Evolutionary conservation across 2,113 vertebrate species (phyloP).

Genomic region (Gobio gobio): DNA sequence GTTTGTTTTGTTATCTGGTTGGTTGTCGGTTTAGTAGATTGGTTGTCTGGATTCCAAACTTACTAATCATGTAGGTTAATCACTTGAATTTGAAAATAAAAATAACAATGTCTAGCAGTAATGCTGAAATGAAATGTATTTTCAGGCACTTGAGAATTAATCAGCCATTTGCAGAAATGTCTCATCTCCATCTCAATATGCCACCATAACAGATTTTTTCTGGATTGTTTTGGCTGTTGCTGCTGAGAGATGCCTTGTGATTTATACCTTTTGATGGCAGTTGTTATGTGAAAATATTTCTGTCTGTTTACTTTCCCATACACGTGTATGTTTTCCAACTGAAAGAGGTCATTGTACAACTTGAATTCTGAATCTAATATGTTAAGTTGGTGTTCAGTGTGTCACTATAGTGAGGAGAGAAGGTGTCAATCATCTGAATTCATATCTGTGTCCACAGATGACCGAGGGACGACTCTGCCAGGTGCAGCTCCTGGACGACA

Average conservation of each 20-base stretch:
- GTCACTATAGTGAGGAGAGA: background rate
- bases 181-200: background rate
- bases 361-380: background rate
- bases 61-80: background rate
- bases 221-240: background rate
- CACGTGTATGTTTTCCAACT: background rate
- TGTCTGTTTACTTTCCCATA: background rate
- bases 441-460: slow-evolving; percentile 82
- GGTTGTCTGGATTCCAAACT: background rate
- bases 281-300: slow-evolving; percentile 21
- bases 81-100: background rate
- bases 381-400: background rate
- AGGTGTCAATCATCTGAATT: background rate
- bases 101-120: background rate
- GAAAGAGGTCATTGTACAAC: background rate
- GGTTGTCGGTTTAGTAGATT: background rate
- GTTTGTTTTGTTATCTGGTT: background rate
- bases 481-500: slow-evolving; percentile 96
- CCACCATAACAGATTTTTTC: background rate
- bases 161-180: background rate
- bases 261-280: background rate
- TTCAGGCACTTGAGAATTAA: background rate
- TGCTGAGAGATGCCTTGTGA: background rate
- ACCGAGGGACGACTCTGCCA: slow-evolving; percentile 96
- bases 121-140: background rate